phyloP scores from a whole-genome alignment of 1,140 invertebrate species.

The Cydia amplana region DNA sequence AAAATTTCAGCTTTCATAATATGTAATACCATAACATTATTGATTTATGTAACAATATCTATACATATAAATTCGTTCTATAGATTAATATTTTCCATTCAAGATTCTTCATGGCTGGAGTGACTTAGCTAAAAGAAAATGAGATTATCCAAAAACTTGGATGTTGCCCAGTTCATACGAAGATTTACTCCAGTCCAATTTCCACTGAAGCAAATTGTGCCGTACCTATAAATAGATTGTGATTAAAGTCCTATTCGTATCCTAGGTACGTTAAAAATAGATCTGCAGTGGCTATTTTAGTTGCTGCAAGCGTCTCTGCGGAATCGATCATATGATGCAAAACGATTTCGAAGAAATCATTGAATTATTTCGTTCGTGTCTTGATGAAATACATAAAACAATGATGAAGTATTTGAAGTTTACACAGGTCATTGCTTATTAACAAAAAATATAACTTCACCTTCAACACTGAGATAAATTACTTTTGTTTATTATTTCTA shows the following conservation, averaged over 20 bases:
- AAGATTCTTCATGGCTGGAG: background rate
- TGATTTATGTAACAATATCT: too few species aligned
- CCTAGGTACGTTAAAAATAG: background rate
- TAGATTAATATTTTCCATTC: too few species aligned
- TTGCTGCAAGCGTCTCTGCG: background rate
- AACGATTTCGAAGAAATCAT: background rate
- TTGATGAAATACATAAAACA: background rate
- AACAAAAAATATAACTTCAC: background rate
- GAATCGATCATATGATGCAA: slow-evolving; percentile 4
- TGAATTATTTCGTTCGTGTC: background rate
- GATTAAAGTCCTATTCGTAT: background rate
- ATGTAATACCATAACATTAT: too few species aligned
- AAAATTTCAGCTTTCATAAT: too few species aligned
- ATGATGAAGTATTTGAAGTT: background rate
- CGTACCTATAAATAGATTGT: slow-evolving; percentile 12
- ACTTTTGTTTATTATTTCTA: background rate
- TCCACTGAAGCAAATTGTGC: background rate
- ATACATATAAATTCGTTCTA: too few species aligned
- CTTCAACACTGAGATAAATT: background rate
- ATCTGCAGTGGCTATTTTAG: background rate
- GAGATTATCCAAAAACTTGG: background rate
- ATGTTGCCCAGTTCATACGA: background rate
- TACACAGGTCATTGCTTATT: slow-evolving; percentile 7
- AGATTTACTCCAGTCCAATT: background rate
- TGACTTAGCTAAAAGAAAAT: background rate